Evolutionary conservation across 2,888 invertebrate species (phyloP).

Genomic region (Camponotus fellah): DNA sequence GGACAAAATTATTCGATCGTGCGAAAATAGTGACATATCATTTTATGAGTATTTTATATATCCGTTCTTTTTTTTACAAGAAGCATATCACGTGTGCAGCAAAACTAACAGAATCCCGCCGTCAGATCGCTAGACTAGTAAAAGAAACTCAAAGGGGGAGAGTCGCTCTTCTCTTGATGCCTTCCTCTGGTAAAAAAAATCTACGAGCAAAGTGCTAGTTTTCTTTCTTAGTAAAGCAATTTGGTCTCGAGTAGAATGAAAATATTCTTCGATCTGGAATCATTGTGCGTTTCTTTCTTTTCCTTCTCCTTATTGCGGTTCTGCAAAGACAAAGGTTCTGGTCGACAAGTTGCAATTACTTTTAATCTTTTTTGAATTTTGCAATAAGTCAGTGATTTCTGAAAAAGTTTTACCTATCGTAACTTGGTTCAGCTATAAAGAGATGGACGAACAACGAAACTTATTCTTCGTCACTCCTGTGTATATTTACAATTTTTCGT

Average conservation of each 20-base stretch:
- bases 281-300: constrained; percentile 10
- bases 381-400: not conserved
- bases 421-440: constrained; percentile 6
- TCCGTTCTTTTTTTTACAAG: constrained; percentile 1
- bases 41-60: constrained; percentile 21
- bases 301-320: constrained; percentile 8
- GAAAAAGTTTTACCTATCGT: not conserved
- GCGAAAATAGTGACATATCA: constrained; percentile 39
- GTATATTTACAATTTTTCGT: not conserved
- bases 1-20: constrained; percentile 16
- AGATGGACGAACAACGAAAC: constrained; percentile 10
- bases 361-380: not conserved
- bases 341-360: constrained; percentile 11
- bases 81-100: constrained; percentile 19
- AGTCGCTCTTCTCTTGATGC: not conserved
- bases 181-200: not conserved
- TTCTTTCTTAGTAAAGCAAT: constrained; percentile 1
- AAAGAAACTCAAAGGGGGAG: not conserved
- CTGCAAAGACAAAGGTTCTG: not conserved
- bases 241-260: not conserved
- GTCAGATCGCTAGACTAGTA: not conserved
- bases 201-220: constrained; percentile 11
- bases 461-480: constrained; percentile 1
- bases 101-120: not conserved
- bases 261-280: not conserved